Evolutionary conservation across 2,888 invertebrate genomes (phyloP).

Genomic region (Digitonthophagus gazella): DNA sequence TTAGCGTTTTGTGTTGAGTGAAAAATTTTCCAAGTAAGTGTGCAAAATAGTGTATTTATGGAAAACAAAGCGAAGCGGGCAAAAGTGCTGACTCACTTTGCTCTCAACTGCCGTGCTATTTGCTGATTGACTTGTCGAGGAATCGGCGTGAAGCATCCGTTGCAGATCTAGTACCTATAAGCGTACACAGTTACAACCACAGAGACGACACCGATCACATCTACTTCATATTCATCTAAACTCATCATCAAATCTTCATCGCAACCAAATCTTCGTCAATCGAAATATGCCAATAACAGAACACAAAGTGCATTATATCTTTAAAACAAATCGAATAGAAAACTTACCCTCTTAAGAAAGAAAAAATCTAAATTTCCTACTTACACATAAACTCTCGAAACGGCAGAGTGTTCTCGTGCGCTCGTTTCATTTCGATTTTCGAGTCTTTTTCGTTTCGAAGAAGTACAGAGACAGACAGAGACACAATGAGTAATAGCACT

Average conservation of each 20-base stretch:
- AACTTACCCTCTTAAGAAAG: no score
- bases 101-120: constrained; percentile 54
- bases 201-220: constrained; percentile 26
- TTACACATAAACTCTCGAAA: neutral
- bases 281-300: no score
- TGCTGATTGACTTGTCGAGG: constrained; percentile 54
- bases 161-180: constrained; percentile 77
- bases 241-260: no score
- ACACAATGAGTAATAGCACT: constrained; percentile 41
- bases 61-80: constrained; percentile 33
- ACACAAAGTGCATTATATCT: no score
- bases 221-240: no score
- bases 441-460: constrained; percentile 40
- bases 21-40: constrained; percentile 9
- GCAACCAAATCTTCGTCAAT: no score
- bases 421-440: constrained; percentile 33
- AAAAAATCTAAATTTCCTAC: no score
- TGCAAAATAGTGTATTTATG: constrained; percentile 13
- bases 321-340: no score
- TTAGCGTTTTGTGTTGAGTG: constrained; percentile 12
- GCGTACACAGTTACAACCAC: constrained; percentile 45
- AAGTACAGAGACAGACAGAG: constrained; percentile 23
- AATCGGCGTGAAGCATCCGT: constrained; percentile 76
- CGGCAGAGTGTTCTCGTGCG: no score
- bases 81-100: constrained; percentile 46